These are phyloP conservation scores for Acanthosepion pharaonis DNA, from an alignment of 2,888 invertebrate genomes.

Conservation along the genomic window DNA sequence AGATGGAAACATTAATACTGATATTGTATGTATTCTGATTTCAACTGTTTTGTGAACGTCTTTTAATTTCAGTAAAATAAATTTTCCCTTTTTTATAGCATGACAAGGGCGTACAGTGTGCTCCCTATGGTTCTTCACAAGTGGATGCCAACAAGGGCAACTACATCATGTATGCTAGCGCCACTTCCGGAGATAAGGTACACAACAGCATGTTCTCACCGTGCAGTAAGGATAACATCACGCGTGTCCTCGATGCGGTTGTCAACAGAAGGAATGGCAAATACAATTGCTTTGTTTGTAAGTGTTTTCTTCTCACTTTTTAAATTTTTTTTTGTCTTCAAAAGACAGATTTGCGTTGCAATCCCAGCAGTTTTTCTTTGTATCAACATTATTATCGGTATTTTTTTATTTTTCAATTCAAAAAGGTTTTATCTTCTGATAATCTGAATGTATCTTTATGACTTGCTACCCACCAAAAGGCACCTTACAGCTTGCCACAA, in stretches of 20 bases:
- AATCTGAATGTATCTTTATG: too few species aligned
- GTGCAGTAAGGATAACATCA: conserved; percentile 95
- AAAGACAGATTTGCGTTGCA: background rate
- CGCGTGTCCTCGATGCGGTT: conserved; percentile 92
- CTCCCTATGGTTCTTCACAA: conserved; percentile 74
- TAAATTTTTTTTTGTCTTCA: background rate
- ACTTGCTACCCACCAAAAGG: too few species aligned
- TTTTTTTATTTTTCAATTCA: too few species aligned
- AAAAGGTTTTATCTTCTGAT: too few species aligned
- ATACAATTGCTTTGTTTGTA: conserved; percentile 90
- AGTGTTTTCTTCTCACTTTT: conserved; percentile 51
- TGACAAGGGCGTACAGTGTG: conserved; percentile 80
- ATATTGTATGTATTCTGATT: background rate
- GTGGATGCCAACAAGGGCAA: conserved; percentile 95
- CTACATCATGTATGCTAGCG: conserved; percentile 99
- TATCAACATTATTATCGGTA: too few species aligned
- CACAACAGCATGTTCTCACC: conserved; percentile 98
- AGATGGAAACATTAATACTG: too few species aligned
- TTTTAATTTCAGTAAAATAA: background rate
- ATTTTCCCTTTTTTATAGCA: conserved; percentile 80
- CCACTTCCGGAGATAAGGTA: conserved; percentile 96
- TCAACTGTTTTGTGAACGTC: background rate
- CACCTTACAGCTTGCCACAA: too few species aligned
- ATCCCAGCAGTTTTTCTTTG: too few species aligned
- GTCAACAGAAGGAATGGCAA: conserved; percentile 86